Evolutionary conservation across 35 echinoderm and acorn worm genomes (phyloP).

Genomic region (Apostichopus californicus): DNA sequence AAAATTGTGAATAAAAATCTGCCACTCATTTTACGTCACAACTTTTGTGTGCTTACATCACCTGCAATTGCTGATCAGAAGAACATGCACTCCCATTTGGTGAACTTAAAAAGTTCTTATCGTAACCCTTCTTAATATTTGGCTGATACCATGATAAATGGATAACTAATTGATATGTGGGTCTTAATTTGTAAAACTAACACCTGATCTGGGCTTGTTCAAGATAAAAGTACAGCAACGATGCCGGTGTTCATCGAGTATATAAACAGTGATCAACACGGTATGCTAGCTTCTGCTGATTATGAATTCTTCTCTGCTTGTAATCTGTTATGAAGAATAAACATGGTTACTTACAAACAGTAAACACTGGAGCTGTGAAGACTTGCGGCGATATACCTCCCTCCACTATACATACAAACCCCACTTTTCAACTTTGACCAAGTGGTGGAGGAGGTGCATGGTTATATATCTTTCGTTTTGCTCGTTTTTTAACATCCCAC

Average conservation of each 20-base stretch:
- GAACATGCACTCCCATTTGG: no score
- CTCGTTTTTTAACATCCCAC: neutral
- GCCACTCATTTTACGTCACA: no score
- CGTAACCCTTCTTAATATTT: neutral
- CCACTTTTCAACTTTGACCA: conserved; percentile 13
- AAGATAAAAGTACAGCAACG: neutral
- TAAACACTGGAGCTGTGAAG: neutral
- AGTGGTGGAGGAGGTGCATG: neutral
- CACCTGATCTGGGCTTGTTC: neutral
- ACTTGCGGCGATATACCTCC: neutral
- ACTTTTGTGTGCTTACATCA: no score
- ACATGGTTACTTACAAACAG: neutral
- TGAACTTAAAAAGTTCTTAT: neutral
- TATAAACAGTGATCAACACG: no score
- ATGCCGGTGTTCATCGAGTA: neutral
- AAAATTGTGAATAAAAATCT: no score
- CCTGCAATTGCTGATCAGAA: no score
- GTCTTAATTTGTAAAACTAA: neutral
- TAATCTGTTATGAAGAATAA: neutral
- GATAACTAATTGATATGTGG: conserved; percentile 1
- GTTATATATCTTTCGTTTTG: neutral
- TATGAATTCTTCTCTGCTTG: neutral
- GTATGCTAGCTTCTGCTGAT: neutral
- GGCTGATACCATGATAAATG: neutral
- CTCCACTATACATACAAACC: neutral